Evolutionary conservation across 2,113 vertebrate genomes (phyloP), one percentile per base, ranked within the genome.

Genomic region (Emydura subglobosa): DNA sequence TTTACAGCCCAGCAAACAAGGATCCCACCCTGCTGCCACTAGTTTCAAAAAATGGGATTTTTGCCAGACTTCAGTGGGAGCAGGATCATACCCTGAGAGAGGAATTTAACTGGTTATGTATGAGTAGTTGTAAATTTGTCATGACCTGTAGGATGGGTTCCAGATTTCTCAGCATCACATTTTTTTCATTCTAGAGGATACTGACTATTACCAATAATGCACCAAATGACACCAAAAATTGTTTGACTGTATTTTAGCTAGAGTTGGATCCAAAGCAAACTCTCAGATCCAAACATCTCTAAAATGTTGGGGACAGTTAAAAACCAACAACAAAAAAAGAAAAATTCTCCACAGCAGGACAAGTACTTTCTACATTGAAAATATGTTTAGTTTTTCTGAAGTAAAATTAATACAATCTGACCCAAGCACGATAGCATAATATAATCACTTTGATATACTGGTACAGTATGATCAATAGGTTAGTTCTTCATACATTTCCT

Each of bases 291-390:
- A 72, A 93, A 93, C 79, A 27, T 21, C 79, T 4, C 44, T 74
- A 14, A 93, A 94, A 91, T 61, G 83, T 9, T 80, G 90, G 79
- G 12, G 61, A 79, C 0, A 5, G 5, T 10, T 1, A n/a, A 86
- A 93, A 92, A 90, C 1, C 92, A 92, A 86, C 85, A n/a, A n/a
- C 19, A 65, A 5, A 22, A 10, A 79, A 47, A 47, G 47, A 47
- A 84, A 84, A 3, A 21, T 85, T 68, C 86, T 85, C 34, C 25
- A 82, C 0, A 29, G 53, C 87, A 82, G 27, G 93, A 86, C 25
- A 91, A 92, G 61, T 59, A 61, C 6, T 44, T 29, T 82, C 39
- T 74, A 93, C 85, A 72, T 10, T 90, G 51, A 88, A 94, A 95
- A 93, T 72, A 0, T 80, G 10, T 74, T 24, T 84, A 2, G 61